Base-by-base conservation (phyloP, 2,888 invertebrate genomes). In the Oithona nana region DNA sequence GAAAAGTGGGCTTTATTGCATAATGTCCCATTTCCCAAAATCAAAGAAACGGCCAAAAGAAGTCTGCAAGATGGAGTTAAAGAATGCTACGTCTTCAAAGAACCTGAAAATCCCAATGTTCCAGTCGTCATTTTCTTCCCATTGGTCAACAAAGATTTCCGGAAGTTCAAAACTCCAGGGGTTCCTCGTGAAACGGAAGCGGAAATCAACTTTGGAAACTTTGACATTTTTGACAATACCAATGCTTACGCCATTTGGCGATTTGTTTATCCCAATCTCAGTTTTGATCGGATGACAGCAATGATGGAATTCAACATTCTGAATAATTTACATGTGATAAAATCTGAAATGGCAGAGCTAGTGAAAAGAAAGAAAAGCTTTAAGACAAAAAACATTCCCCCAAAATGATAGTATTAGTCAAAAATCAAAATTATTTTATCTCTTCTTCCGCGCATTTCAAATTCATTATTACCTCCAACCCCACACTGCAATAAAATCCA, bases 121-220 rank as follows among this genome's bases (percentile, higher is more conserved):
- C 75, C 75, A 0, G 68, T 74, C 4, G 71, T 75, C n/a, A 63
- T 75, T 2, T 74, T 74, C 66, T 75, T 75, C 67, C 70, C 71
- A 29, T 69, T 75, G 6, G 70, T 73, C 63, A 75, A 75, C 67
- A 69, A 71, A 48, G 68, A 69, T 29, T 75, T 75, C 68, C 68
- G 71, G 56, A 66, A 71, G 28, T 74, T 67, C 67, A 71, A 70
- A 64, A 68, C 69, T 49, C 75, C 75, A 64, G 74, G 75, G 11
- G 48, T 54, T 8, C 55, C 39, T 11, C 28, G 62, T 26, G 29
- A 2, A 52, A 73, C 73, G 0, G 66, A 71, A 54, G 73, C 74
- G 63, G 75, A 75, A 62, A 68, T 68, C 20, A 69, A 70, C 2
- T 74, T 74, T 66, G 75, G 71, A 1, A 68, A 74, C 65, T 75